Conservation (phyloP, 2,888 invertebrate species). For the Tinea pellionella region DNA sequence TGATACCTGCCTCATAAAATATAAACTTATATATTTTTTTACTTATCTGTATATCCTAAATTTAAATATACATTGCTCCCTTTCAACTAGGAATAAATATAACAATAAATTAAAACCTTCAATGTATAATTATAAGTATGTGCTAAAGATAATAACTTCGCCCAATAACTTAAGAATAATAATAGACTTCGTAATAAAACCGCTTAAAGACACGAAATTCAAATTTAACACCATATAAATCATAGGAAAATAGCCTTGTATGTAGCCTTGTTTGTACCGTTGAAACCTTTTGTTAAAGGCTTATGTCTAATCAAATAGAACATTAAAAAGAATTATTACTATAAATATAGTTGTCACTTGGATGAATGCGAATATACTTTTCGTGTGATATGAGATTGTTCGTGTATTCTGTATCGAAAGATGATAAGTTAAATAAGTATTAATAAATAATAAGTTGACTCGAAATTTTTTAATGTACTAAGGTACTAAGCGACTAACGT, state of each 20-base stretch:
- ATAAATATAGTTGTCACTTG: constrained; percentile 47
- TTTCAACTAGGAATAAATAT: neutral
- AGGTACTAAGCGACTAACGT: too few species aligned
- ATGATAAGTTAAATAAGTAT: neutral
- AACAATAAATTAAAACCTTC: too few species aligned
- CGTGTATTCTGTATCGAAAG: neutral
- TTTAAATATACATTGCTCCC: too few species aligned
- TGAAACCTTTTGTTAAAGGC: constrained; percentile 37
- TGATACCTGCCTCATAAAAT: too few species aligned
- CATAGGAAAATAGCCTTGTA: constrained; percentile 58
- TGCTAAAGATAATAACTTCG: too few species aligned
- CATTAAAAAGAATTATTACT: constrained; percentile 64
- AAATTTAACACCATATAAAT: constrained; percentile 58
- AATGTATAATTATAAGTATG: too few species aligned
- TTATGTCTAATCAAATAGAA: constrained; percentile 54
- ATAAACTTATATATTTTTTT: neutral
- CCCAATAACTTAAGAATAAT: neutral
- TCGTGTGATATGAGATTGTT: constrained; percentile 25
- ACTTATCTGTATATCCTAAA: neutral
- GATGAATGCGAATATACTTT: constrained; percentile 48
- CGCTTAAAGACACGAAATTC: constrained; percentile 40
- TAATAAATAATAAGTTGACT: neutral
- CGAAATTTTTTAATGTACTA: too few species aligned
- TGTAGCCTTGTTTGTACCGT: constrained; percentile 50
- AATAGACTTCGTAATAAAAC: neutral